Base-by-base conservation (phyloP, 2,888 invertebrate species). In the Drosophila algonquin region DNA sequence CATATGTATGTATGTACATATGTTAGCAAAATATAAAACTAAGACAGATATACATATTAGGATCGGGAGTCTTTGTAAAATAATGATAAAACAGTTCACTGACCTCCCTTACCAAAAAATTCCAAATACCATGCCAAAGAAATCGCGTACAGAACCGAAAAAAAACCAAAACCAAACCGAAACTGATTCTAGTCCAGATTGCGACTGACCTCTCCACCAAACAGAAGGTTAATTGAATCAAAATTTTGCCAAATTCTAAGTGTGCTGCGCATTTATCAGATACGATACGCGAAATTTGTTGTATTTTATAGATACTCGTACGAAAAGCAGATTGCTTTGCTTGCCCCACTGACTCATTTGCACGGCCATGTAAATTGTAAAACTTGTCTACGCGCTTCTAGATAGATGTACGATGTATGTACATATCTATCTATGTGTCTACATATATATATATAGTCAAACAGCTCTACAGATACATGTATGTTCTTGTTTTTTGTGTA, bases 181-280 rank as follows among this genome's bases (percentile, higher is more conserved):
- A 50, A 56, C 45, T n/a, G 56, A 51, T 45, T 24, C 45, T 51
- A 56, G 16, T 65, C 65, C 50, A 65, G 45, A 51, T 10, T 65
- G 70, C 44, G 45, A 10, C 9, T 60, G 70, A 62, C 73, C 73
- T 77, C 30, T 30, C 30, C 44, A n/a, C 10, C 27, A 67, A 65
- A 56, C 54, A 63, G 48, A 55, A 77, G 79, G 81, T 81, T 77
- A 83, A 77, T 77, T 75, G 18, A 64, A 79, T 72, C 61, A 48
- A 65, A 63, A 47, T 54, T 62, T 48, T 76, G 73, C 51, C 58
- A 61, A 63, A 50, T 64, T 47, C 7, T 30, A 50, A 44, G 10
- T 67, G 35, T 5, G 35, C 5, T 12, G 53, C 35, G 55, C 77
- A 52, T 64, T 62, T 50, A 46, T 40, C 51, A 45, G 35, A 46